phyloP scores from a whole-genome alignment of 2,888 invertebrate species.

The Idaea aversata region DNA sequence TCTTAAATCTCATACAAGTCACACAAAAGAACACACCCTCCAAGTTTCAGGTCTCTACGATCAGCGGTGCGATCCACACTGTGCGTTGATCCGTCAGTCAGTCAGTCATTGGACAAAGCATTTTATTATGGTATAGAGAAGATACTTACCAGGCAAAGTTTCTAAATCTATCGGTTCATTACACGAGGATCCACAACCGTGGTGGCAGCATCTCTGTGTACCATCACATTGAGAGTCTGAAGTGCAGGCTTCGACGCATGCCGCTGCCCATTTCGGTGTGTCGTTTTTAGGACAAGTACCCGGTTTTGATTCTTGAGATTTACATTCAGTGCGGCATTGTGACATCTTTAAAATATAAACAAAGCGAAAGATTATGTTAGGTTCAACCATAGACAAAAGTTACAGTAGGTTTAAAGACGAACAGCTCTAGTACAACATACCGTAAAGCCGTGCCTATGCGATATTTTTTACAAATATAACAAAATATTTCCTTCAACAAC shows the following conservation, averaged over 20 bases:
- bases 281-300: slow-evolving; percentile 67
- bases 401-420: too few relatives aligned
- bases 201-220: slow-evolving; percentile 84
- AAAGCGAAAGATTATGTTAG: background rate
- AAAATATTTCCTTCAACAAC: too few relatives aligned
- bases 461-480: too few relatives aligned
- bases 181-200: slow-evolving; percentile 85
- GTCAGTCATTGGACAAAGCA: too few relatives aligned
- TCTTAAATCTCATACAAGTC: too few relatives aligned
- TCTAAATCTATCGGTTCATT: slow-evolving; percentile 82
- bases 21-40: too few relatives aligned
- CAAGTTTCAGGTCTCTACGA: too few relatives aligned
- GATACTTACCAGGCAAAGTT: slow-evolving; percentile 74
- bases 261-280: slow-evolving; percentile 78
- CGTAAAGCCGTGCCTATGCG: too few relatives aligned
- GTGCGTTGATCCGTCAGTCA: too few relatives aligned
- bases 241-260: slow-evolving; percentile 81
- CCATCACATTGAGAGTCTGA: slow-evolving; percentile 86
- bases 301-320: slow-evolving; percentile 69
- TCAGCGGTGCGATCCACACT: too few relatives aligned
- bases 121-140: too few relatives aligned
- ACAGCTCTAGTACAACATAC: too few relatives aligned
- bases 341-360: slow-evolving; percentile 17
- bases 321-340: slow-evolving; percentile 82
- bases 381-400: background rate